Conservation (phyloP, 2,797 vertebrate species). For the Fringilla coelebs region DNA sequence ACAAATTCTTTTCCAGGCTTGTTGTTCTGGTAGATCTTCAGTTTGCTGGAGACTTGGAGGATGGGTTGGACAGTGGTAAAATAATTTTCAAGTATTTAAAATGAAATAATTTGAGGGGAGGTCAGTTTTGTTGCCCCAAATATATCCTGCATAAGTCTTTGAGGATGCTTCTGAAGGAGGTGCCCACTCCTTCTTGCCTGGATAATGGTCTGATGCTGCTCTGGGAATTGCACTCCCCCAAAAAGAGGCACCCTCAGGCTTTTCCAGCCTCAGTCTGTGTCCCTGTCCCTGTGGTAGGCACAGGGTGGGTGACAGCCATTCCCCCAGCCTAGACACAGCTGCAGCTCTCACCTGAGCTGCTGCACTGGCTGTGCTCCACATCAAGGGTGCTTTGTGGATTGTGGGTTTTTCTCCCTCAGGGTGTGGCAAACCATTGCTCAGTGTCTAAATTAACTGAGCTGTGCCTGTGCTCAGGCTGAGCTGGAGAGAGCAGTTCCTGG, state of each 20-base stretch:
- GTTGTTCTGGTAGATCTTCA: neutral
- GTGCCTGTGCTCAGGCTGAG: neutral
- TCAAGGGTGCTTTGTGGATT: neutral
- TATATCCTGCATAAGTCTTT: neutral
- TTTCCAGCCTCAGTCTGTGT: neutral
- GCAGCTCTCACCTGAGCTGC: neutral
- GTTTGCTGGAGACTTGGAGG: neutral
- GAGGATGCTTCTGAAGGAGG: neutral
- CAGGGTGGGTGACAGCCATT: neutral
- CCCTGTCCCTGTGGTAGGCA: neutral
- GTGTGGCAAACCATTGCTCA: accelerated
- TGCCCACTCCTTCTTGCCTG: neutral
- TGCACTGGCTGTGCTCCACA: neutral
- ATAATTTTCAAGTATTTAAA: neutral
- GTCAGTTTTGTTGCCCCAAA: neutral
- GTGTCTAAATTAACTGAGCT: neutral
- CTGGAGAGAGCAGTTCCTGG: neutral
- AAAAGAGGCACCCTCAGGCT: neutral
- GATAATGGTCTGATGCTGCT: neutral
- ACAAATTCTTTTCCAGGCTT: neutral
- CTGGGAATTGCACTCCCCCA: neutral
- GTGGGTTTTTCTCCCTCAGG: neutral
- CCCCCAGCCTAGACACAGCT: neutral
- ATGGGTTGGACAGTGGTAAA: neutral
- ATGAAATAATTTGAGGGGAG: neutral